Base-by-base conservation (phyloP, 2,113 vertebrate species). In the Heterochromis multidens region DNA sequence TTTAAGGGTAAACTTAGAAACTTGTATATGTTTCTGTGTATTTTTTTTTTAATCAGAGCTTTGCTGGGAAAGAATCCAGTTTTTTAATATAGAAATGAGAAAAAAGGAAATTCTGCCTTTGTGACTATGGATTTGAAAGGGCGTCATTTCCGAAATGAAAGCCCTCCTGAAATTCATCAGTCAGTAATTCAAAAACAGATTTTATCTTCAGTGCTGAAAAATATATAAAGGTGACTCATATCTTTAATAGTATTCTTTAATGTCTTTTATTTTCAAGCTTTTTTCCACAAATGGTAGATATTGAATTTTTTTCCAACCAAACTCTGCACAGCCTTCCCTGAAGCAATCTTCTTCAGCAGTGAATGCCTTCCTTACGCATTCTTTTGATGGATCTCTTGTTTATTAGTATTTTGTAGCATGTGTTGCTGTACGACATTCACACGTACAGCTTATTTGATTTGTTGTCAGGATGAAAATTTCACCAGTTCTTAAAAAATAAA, bases 351-450 rank as follows among this genome's bases (percentile, higher is more conserved):
- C 65, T 63, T 65, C 21, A 67, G 80, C 77, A 82, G 25, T 23
- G 78, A 79, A 46, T 37, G 46, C 61, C 81, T 56, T 70, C 43
- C 65, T 86, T 56, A 46, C 56, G 35, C 23, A 10, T 52, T 63
- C 49, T n/a, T 79, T 80, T 84, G 62, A 84, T 83, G 58, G 80
- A 82, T 84, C 56, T 63, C 49, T 74, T 91, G 58, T 87, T 87
- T 89, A 76, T 90, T 81, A 78, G 79, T n/a, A 40, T 62, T 83
- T 86, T 76, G 79, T 65, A 85, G 81, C 74, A 80, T 80, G 62
- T 87, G 79, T 77, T 54, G 52, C 78, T 63, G 23, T 76, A 14
- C 82, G 62, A 87, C 80, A 88, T 80, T 54, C 57, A 65, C 31
- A 35, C 61, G 61, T 85, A 31, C 60, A 33, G 59, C 77, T 86